Evolutionary conservation across 2,797 vertebrate genomes (phyloP), one percentile per base, ranked within the genome.

Genomic region (Melopsittacus undulatus): DNA sequence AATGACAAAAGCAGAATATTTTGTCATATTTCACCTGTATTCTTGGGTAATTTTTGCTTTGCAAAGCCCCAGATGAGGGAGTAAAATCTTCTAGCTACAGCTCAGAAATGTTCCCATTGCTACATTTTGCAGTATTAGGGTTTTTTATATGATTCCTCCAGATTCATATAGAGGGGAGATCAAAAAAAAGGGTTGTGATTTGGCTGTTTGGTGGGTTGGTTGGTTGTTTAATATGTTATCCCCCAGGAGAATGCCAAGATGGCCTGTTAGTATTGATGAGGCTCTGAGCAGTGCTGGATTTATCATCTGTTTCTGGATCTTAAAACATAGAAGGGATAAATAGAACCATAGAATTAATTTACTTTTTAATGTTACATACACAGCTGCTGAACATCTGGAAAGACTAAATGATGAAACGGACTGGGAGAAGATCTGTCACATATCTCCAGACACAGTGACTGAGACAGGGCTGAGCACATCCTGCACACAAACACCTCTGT

Each of bases 391-490:
- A 11, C 22, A 32, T 17, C 14, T 45, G 68, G 51, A 23, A 36
- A 78, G 40, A 16, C 32, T 18, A 23, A 30, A 48, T 4, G 24
- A 51, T 24, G 51, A 43, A 27, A 32, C 1, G n/a, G 48, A 13
- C 17, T 3, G 40, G 43, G 56, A 73, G 29, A 34, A 34, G 43
- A 62, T 34, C 6, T 29, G 20, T 29, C 40, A 5, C 3, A 19
- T 4, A 0, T 38, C 42, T 54, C 36, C 51, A 61, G 45, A 5
- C 3, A 17, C 0, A 0, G 19, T 13, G 17, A 34, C 10, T 7
- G 48, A 26, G 23, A 29, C 1, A 24, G 40, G 30, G 59, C 6
- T 36, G 74, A 26, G 36, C 56, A 34, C n/a, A 34, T 34, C 61
- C 49, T 14, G 16, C 49, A 26, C 16, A 12, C 57, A 16, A 26